phyloP scores from a whole-genome alignment of 2,888 invertebrate genomes.

The Agapostemon virescens region DNA sequence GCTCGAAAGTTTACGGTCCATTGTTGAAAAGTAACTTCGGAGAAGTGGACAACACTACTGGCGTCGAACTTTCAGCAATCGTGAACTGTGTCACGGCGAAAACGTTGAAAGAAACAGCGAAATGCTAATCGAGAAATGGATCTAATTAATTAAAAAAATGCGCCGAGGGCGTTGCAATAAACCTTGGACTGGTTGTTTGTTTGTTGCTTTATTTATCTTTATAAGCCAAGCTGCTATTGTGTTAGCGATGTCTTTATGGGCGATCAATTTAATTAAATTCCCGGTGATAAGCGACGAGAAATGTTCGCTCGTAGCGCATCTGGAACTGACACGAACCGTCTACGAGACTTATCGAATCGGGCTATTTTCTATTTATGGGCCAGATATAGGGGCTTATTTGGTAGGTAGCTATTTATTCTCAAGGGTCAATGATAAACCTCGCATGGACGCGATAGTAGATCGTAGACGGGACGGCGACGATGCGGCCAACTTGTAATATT shows the following conservation, averaged over 20 bases:
- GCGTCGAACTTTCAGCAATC: not conserved
- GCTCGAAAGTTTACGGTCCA: not conserved
- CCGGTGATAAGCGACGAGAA: constrained; percentile 23
- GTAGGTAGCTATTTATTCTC: constrained; percentile 68
- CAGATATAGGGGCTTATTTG: constrained; percentile 65
- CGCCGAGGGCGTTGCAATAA: not conserved
- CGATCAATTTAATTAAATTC: constrained; percentile 30
- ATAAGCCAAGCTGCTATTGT: not conserved
- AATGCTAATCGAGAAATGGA: not conserved
- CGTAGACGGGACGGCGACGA: constrained; percentile 11
- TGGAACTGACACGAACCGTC: constrained; percentile 20
- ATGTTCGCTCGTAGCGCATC: constrained; percentile 11
- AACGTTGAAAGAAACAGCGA: not conserved
- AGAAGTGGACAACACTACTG: not conserved
- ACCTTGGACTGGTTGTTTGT: not conserved
- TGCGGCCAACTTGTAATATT: not conserved
- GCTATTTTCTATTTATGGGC: constrained; percentile 64
- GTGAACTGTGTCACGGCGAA: not conserved
- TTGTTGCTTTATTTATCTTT: not conserved
- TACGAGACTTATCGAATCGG: constrained; percentile 59
- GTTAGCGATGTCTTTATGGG: constrained; percentile 2
- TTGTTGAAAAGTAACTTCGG: not conserved
- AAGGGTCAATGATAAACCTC: constrained; percentile 65
- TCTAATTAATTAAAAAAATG: not conserved
- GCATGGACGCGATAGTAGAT: constrained; percentile 36